Base-by-base conservation (phyloP, 2,888 invertebrate species). In the Seira sanloemensis region DNA sequence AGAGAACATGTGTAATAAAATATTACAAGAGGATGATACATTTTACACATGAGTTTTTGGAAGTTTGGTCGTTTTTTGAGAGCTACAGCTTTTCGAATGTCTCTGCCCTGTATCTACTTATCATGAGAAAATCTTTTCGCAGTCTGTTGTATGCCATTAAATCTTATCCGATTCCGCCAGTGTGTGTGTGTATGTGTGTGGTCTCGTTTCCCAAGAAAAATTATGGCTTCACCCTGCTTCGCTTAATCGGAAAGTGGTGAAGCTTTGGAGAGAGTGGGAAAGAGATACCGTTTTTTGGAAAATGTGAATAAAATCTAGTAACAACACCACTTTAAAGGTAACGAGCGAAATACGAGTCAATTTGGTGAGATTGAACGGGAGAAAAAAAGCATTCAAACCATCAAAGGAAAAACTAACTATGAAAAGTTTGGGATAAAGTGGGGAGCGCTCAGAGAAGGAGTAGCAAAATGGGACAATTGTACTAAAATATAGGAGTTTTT, bases 181-280 rank as follows among this genome's bases (percentile, higher is more conserved):
- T 50, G 50, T 50, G 50, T n/a, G n/a, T 50, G 50, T 16, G n/a
- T 50, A 16, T 50, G 50, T 50, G 50, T 50, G 50, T 50, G 50
- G 50, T 50, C 50, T 50, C 50, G 50, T 50, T 50, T 50, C 12
- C 50, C n/a, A 50, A 50, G 50, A 50, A 50, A 50, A 50, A 50
- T 50, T 50, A 50, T 50, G 50, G 50, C 50, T 12, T 50, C n/a
- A 50, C 12, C 27, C n/a, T 37, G 65, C 26, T 75, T 24, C 37
- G 75, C 27, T 46, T 65, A 65, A 37, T 75, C 75, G 37, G 65
- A 27, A 75, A 75, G 75, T 66, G 2, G 37, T 16, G 37, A 46
- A 37, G 65, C 26, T 37, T 7, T 1, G 62, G 23, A 62, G 27
- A 21, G 72, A 62, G 62, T 74, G 37, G 62, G 27, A 68, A 68